Evolutionary conservation across 1,140 invertebrate genomes (phyloP).

Genomic region (Cepaea nemoralis): DNA sequence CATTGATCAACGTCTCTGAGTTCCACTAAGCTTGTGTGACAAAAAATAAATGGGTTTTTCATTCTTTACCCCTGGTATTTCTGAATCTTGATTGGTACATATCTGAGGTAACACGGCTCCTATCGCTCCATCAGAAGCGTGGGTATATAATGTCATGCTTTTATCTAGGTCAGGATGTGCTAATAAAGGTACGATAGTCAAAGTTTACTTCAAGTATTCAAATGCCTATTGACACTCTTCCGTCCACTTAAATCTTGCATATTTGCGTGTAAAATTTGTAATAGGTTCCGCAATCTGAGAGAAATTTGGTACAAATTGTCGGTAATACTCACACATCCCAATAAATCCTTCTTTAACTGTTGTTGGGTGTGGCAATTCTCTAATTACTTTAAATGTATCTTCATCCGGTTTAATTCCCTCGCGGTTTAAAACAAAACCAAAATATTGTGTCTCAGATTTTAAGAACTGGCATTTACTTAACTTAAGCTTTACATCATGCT

Average conservation of each 20-base stretch:
- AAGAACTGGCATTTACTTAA: slow-evolving; percentile 27
- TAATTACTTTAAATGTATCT: background rate
- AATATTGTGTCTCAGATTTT: background rate
- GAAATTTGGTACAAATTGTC: background rate
- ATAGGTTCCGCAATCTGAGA: background rate
- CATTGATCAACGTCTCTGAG: background rate
- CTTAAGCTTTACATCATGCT: slow-evolving; percentile 27
- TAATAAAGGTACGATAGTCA: background rate
- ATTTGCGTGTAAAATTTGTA: background rate
- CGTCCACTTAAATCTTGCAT: background rate
- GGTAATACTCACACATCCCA: background rate
- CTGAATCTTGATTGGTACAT: background rate
- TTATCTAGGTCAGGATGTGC: background rate
- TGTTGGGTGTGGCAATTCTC: background rate
- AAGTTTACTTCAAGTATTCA: background rate
- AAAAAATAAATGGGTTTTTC: background rate
- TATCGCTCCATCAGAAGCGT: background rate
- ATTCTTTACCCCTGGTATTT: background rate
- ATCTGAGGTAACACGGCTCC: background rate
- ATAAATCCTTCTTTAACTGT: background rate
- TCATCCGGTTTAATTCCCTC: background rate
- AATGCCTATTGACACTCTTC: background rate
- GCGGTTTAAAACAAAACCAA: slow-evolving; percentile 12
- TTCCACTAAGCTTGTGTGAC: background rate
- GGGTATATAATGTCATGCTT: background rate